phyloP scores from a whole-genome alignment of 2,113 vertebrate genomes.

The Planiliza haematocheilus region DNA sequence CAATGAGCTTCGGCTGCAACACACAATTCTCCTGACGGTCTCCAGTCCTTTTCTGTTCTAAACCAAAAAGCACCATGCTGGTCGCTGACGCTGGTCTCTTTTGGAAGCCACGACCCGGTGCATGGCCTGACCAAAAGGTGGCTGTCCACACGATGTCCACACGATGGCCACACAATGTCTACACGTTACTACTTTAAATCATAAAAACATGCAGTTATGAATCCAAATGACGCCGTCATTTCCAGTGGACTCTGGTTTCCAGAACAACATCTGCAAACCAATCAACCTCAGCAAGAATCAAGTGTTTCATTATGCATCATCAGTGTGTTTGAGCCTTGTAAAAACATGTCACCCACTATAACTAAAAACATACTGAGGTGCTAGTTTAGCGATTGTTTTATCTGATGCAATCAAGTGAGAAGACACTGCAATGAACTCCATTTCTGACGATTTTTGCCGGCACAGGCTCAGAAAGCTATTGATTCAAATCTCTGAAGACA shows the following conservation, averaged over 20 bases:
- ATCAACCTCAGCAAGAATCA: background rate
- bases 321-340: background rate
- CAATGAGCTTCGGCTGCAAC: conserved; percentile 33
- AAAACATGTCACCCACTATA: too few species aligned
- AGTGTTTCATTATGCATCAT: conserved; percentile 9
- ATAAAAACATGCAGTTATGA: conserved; percentile 13
- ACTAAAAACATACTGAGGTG: too few species aligned
- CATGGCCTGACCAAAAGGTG: conserved; percentile 26
- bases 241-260: background rate
- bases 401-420: conserved; percentile 9
- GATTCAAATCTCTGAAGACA: background rate
- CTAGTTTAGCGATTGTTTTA: background rate
- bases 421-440: background rate
- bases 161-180: conserved; percentile 31
- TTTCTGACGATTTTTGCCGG: background rate
- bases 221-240: too few species aligned
- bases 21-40: conserved; percentile 36
- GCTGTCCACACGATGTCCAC: conserved; percentile 25
- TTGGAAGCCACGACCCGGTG: conserved; percentile 43
- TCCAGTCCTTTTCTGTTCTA: conserved; percentile 39
- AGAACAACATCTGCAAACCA: background rate
- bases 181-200: conserved; percentile 49
- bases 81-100: conserved; percentile 46
- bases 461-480: background rate
- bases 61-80: conserved; percentile 42